Conservation (phyloP, 1,140 invertebrate species). For the Radopholus similis region DNA sequence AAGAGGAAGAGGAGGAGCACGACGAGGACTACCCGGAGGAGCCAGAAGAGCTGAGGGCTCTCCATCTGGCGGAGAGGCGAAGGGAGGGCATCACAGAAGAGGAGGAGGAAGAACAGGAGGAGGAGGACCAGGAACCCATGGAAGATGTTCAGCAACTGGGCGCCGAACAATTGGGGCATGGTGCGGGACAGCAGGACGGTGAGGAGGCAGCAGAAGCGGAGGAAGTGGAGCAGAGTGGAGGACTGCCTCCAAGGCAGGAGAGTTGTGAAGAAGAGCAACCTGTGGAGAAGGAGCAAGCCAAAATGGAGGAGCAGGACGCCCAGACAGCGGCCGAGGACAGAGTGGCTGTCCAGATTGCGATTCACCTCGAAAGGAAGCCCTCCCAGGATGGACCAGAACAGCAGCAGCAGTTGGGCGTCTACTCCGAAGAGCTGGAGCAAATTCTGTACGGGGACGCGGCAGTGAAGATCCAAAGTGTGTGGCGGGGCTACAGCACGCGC, state of each 20-base stretch:
- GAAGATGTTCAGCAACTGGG: not conserved
- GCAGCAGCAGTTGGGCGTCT: not conserved
- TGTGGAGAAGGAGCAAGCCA: not conserved
- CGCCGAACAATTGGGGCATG: not conserved
- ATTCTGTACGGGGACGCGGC: slow-evolving; percentile 12
- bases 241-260: not conserved
- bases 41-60: slow-evolving; percentile 19
- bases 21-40: slow-evolving; percentile 39
- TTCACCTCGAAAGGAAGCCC: not conserved
- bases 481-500: slow-evolving; percentile 5
- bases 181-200: slow-evolving; percentile 1
- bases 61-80: slow-evolving; percentile 9
- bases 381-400: not conserved
- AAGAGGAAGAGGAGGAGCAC: slow-evolving; percentile 19
- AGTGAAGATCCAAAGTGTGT: slow-evolving; percentile 12
- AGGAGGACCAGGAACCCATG: not conserved
- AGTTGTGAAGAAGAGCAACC: not conserved
- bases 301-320: not conserved
- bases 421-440: slow-evolving; percentile 4
- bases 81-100: not conserved
- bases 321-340: not conserved
- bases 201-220: slow-evolving; percentile 21
- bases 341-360: not conserved
- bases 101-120: not conserved
- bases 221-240: not conserved